Evolutionary conservation across 2,888 invertebrate species (phyloP).

Genomic region (Leucophenga montana): DNA sequence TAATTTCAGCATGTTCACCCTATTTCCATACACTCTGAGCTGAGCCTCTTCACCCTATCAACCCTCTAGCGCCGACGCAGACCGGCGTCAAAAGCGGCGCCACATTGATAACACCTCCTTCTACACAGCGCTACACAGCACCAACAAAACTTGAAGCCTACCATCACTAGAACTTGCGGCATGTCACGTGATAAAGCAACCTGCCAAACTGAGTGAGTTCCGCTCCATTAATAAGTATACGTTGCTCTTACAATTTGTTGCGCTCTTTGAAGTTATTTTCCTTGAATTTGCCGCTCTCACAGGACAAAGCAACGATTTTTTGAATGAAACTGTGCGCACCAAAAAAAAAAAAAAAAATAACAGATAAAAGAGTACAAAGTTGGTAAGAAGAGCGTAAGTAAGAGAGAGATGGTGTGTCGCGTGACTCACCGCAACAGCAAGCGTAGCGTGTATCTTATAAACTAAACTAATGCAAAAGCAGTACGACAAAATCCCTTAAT

Average conservation of each 20-base stretch:
- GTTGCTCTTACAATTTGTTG: too few relatives aligned
- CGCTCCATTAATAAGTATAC: too few relatives aligned
- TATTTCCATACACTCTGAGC: too few relatives aligned
- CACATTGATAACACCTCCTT: not conserved
- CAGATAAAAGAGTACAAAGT: not conserved
- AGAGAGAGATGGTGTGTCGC: constrained; percentile 21
- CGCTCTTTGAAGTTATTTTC: too few relatives aligned
- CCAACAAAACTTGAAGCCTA: too few relatives aligned
- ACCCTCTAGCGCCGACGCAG: too few relatives aligned
- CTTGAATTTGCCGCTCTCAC: too few relatives aligned
- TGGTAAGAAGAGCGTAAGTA: not conserved
- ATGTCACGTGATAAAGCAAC: constrained; percentile 16
- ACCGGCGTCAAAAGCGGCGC: constrained; percentile 17
- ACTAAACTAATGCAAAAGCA: not conserved
- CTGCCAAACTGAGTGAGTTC: too few relatives aligned
- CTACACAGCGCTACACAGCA: too few relatives aligned
- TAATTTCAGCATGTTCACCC: too few relatives aligned
- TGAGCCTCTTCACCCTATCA: too few relatives aligned
- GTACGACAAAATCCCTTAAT: constrained; percentile 46
- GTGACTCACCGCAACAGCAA: constrained; percentile 49
- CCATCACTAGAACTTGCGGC: not conserved
- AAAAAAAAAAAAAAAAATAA: not conserved
- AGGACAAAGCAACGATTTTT: not conserved
- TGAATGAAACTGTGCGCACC: not conserved
- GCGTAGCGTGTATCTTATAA: not conserved